Conservation (phyloP, 2,888 invertebrate genomes). For the Limulus polyphemus region DNA sequence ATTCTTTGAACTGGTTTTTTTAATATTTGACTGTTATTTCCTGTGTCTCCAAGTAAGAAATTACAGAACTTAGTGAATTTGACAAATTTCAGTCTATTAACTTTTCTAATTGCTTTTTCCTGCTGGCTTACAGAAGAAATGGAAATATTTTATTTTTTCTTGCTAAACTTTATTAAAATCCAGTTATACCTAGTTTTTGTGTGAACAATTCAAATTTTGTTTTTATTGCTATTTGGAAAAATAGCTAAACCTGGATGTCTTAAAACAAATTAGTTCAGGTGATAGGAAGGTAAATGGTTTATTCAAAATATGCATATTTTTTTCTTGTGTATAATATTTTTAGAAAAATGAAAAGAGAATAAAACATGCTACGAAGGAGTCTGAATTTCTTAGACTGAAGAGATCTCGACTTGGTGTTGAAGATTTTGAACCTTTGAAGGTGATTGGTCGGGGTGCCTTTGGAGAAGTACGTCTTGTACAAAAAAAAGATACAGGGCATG, state of each 20-base stretch:
- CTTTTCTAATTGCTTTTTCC: no score
- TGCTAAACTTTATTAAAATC: no score
- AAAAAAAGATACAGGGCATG: slow-evolving; percentile 98
- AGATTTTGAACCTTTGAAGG: slow-evolving; percentile 96
- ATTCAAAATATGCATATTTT: not conserved
- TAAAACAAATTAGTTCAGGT: slow-evolving; percentile 1
- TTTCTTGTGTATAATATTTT: not conserved
- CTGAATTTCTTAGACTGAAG: slow-evolving; percentile 92
- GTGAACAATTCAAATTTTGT: no score
- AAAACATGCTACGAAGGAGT: slow-evolving; percentile 96
- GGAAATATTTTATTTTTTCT: no score
- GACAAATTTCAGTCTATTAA: no score
- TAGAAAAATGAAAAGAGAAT: slow-evolving; percentile 77
- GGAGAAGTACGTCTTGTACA: slow-evolving; percentile 82
- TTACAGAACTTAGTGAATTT: no score
- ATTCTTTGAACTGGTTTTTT: not conserved
- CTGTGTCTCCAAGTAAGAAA: no score
- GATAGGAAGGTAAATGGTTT: no score
- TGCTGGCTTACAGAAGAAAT: no score
- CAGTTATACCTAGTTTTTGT: no score
- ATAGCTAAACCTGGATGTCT: no score
- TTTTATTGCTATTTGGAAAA: no score
- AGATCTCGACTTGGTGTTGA: slow-evolving; percentile 90
- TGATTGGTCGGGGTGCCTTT: slow-evolving; percentile 48
- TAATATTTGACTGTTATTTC: not conserved